These are phyloP conservation scores for Pristionchus pacificus DNA, from an alignment of 1,140 invertebrate genomes.

Conservation along the genomic window DNA sequence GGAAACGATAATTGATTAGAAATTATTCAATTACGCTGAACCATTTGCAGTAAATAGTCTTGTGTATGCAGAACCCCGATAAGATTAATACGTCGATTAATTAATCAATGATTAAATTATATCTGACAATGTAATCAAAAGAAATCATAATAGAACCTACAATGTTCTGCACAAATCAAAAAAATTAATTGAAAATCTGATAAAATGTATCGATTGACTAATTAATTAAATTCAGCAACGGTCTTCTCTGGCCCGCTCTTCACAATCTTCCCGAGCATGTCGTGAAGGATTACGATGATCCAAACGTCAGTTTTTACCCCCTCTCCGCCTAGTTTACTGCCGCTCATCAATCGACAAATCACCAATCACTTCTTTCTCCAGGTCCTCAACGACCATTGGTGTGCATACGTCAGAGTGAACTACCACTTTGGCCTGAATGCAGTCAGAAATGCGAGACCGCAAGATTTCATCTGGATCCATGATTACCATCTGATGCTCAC, in stretches of 20 bases:
- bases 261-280: conserved; percentile 57
- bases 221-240: conserved; percentile 35
- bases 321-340: too few species aligned
- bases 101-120: too few species aligned
- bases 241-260: conserved; percentile 56
- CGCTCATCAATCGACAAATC: too few species aligned
- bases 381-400: conserved; percentile 53
- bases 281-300: conserved; percentile 50
- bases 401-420: conserved; percentile 54
- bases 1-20: too few species aligned
- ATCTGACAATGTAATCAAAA: too few species aligned
- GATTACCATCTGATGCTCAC: conserved; percentile 57
- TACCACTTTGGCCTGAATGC: conserved; percentile 56
- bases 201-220: neutral
- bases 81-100: too few species aligned
- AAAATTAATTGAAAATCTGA: too few species aligned
- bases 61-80: too few species aligned
- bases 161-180: too few species aligned
- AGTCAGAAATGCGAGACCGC: conserved; percentile 52
- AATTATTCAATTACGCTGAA: too few species aligned
- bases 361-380: conserved; percentile 23
- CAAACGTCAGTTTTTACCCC: conserved; percentile 27
- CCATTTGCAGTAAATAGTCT: too few species aligned
- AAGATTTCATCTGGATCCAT: conserved; percentile 58
- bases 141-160: too few species aligned